phyloP scores from a whole-genome alignment of 2,797 vertebrate species.

The Rhinophrynus dorsalis region DNA sequence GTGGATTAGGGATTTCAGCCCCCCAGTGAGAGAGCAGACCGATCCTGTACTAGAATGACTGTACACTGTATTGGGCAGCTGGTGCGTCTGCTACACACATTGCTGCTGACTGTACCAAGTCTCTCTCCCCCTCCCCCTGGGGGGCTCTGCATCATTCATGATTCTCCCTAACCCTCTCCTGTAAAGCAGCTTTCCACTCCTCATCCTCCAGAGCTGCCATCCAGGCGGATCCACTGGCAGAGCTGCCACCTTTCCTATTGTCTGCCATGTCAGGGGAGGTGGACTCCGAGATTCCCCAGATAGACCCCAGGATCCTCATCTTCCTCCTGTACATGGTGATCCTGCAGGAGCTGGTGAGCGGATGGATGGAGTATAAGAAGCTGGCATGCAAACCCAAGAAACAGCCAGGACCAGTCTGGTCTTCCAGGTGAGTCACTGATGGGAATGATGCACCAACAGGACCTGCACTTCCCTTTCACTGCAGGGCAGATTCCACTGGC shows the following conservation, averaged over 20 bases:
- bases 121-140: slow-evolving; percentile 7
- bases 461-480: too few relatives aligned
- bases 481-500: too few relatives aligned
- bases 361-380: slow-evolving; percentile 82
- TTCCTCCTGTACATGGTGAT: slow-evolving; percentile 87
- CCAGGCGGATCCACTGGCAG: not conserved
- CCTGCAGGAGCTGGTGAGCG: slow-evolving; percentile 84
- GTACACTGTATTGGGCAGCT: not conserved
- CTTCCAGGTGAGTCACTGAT: slow-evolving; percentile 69
- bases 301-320: slow-evolving; percentile 86
- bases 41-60: not conserved
- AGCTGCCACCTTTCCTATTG: slow-evolving; percentile 43
- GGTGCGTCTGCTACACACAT: slow-evolving; percentile 25
- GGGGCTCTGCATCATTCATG: slow-evolving; percentile 43
- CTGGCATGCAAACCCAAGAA: slow-evolving; percentile 72
- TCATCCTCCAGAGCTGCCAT: not conserved
- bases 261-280: slow-evolving; percentile 50
- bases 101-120: not conserved
- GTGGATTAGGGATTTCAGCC: not conserved
- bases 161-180: not conserved
- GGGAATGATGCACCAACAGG: too few relatives aligned
- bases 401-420: slow-evolving; percentile 67
- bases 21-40: not conserved
- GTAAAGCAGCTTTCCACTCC: not conserved
- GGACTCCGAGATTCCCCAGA: slow-evolving; percentile 58